A percentile compares a stretch with the other conserved stretches of the same genome.
Evolutionary conservation across 2,797 vertebrate species (phyloP).

Genomic region (Sebastolobus alascanus): DNA sequence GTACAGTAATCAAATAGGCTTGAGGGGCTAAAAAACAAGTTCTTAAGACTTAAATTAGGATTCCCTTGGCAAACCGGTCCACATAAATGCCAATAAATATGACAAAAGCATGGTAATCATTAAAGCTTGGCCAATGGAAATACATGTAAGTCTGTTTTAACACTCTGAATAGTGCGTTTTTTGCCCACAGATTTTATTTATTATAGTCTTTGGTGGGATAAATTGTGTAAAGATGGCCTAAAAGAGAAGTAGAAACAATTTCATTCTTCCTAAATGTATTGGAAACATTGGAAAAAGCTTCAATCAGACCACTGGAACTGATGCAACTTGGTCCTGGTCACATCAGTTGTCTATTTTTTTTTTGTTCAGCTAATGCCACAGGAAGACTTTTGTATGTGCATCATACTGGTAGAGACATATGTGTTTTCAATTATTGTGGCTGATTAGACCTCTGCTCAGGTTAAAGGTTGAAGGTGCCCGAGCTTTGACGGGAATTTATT

Average conservation of each 20-base stretch:
- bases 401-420: background rate
- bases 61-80: conserved; percentile 56
- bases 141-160: conserved; percentile 44
- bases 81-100: conserved; percentile 64
- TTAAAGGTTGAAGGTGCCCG: no score
- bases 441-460: no score
- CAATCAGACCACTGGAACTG: conserved; percentile 24
- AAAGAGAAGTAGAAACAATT: conserved; percentile 11
- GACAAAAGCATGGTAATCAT: conserved; percentile 68
- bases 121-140: conserved; percentile 62
- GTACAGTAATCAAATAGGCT: conserved; percentile 58
- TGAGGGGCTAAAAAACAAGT: conserved; percentile 16
- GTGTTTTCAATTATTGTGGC: no score
- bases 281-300: background rate
- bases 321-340: conserved; percentile 21
- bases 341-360: background rate
- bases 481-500: no score
- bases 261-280: conserved; percentile 16
- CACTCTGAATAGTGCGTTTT: conserved; percentile 38
- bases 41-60: conserved; percentile 58
- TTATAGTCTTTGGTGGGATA: conserved; percentile 42
- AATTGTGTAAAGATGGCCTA: conserved; percentile 37
- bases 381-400: conserved; percentile 10
- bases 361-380: conserved; percentile 1
- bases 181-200: conserved; percentile 59